Evolutionary conservation across 2,113 vertebrate genomes (phyloP).

Genomic region (Aptenodytes forsteri): DNA sequence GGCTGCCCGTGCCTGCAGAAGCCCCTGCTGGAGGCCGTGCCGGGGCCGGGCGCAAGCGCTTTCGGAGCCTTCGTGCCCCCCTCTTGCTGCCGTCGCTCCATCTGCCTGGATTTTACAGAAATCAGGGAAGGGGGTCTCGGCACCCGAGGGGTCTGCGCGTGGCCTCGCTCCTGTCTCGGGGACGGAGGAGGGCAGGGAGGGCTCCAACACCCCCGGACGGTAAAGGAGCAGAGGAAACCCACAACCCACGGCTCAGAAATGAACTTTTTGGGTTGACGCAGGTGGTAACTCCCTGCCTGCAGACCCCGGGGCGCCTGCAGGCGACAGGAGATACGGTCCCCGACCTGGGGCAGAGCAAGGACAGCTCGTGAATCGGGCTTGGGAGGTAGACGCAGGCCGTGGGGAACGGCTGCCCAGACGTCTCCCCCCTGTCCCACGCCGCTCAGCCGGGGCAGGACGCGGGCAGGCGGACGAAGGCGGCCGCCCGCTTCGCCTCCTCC

Average conservation of each 20-base stretch:
- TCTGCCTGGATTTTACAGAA: background rate
- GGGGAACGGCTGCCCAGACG: accelerated
- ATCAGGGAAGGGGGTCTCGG: background rate
- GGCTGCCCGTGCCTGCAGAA: background rate
- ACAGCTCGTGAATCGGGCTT: background rate
- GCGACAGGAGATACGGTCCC: background rate
- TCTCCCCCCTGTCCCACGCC: background rate
- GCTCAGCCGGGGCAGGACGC: background rate
- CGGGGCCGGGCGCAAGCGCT: accelerated
- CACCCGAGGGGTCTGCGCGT: accelerated
- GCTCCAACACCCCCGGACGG: too few relatives aligned
- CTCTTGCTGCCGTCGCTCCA: background rate
- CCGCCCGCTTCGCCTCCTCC: accelerated
- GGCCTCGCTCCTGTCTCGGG: accelerated
- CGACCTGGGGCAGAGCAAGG: background rate
- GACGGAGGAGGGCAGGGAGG: background rate
- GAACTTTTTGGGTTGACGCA: background rate
- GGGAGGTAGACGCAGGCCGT: background rate
- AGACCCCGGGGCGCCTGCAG: background rate
- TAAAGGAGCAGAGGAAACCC: background rate
- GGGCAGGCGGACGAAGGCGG: background rate
- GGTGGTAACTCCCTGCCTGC: background rate
- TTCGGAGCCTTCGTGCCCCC: background rate
- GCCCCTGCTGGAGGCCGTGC: background rate
- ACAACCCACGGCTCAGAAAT: background rate